A percentile compares a stretch with the other conserved stretches of the same genome.
Evolutionary conservation across 2,113 vertebrate species (phyloP).

Genomic region (Andinoacara biseriatus): DNA sequence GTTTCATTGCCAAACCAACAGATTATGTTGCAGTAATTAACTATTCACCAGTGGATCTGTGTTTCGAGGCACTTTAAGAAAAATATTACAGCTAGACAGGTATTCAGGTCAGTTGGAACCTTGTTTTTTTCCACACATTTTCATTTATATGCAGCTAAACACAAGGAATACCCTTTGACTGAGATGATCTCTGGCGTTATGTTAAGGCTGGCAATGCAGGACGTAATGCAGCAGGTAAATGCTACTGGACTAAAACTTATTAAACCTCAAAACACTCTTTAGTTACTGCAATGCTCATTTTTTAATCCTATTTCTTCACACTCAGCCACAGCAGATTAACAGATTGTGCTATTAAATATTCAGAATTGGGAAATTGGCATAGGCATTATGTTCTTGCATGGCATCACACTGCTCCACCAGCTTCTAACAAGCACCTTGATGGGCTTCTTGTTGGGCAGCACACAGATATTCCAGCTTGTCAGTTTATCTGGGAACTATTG

Average conservation of each 20-base stretch:
- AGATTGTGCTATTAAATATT: constrained; percentile 38
- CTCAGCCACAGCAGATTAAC: constrained; percentile 52
- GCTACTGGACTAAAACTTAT: not conserved
- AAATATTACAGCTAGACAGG: not conserved
- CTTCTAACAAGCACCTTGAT: not conserved
- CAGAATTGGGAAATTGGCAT: constrained; percentile 31
- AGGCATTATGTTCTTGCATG: constrained; percentile 4
- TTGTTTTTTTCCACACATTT: not conserved
- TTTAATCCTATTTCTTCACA: constrained; percentile 24
- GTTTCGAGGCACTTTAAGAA: constrained; percentile 4
- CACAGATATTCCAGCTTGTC: not conserved
- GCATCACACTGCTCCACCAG: not conserved
- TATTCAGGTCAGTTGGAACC: not conserved
- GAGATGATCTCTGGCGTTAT: not conserved
- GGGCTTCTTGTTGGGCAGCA: not conserved
- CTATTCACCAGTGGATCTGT: constrained; percentile 36
- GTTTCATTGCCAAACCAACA: constrained; percentile 58
- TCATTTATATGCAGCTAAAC: not conserved
- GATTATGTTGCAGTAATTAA: constrained; percentile 58
- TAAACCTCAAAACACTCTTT: not conserved
- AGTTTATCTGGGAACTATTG: not conserved
- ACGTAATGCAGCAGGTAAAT: not conserved
- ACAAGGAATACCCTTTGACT: not conserved
- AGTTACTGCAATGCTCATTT: not conserved
- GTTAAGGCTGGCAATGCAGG: not conserved